Base-by-base conservation (phyloP, 2,888 invertebrate species). In the Slavum lentiscoides region DNA sequence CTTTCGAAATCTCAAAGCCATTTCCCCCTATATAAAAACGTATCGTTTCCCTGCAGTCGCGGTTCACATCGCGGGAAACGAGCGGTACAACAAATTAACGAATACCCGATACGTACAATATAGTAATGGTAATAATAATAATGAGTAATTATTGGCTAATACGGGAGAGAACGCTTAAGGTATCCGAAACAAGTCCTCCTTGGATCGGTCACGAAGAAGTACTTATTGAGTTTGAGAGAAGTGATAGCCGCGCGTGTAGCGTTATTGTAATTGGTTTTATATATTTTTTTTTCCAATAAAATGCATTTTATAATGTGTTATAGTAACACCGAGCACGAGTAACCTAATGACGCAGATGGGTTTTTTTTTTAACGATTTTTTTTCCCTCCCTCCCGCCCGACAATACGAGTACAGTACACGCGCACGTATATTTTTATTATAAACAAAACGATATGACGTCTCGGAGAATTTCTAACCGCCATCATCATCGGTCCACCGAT, bases 121-220 rank as follows among this genome's bases (percentile, higher is more conserved):
- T 13, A 49, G 13, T 49, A 49, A 49, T 49, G 13, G 13, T 49
- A 9, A 43, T 43, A 43, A 9, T 49, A 49, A 13, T 49, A 80
- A 80, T 72, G 72, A 80, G 43, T 80, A 70, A 72, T 80, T 66
- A 72, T 72, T 80, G 70, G 80, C 80, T 58, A 64, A 80, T 80
- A 72, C n/a, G 61, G 19, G 23, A 80, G 19, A 68, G 53, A 55
- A 5, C 9, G 59, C 30, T 61, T 59, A 69, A 69, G 61, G 77
- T 77, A 69, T 30, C 37, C 58, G 13, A 72, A 80, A 80, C 80
- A 58, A 80, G 80, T 80, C 80, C 80, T 80, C 80, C 80, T 80
- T 80, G 80, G 72, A 19, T 80, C 70, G 70, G 77, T 77, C 69
- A 77, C 77, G 70, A 80, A 72, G 80, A 80, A 72, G 72, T 72